Conservation (phyloP, 1,140 invertebrate species). For the Gonatopus flavifemur region DNA sequence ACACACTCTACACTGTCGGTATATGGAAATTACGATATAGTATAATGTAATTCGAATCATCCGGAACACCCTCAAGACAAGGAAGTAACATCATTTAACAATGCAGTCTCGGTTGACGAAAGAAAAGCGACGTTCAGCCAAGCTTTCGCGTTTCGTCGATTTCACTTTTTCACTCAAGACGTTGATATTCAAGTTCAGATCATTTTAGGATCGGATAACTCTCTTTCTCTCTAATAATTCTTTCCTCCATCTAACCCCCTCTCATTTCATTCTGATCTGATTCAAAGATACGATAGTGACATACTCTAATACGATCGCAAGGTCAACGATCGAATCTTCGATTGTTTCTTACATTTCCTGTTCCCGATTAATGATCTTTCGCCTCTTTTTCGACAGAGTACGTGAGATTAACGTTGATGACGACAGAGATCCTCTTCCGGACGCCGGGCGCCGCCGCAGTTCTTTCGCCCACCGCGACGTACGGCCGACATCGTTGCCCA, state of each 20-base stretch:
- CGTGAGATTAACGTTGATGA: too few relatives aligned
- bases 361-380: too few relatives aligned
- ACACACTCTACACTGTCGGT: too few relatives aligned
- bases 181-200: too few relatives aligned
- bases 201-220: too few relatives aligned
- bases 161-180: constrained; percentile 11
- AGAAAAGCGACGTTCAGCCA: constrained; percentile 55
- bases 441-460: constrained; percentile 54
- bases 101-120: constrained; percentile 55
- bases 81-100: constrained; percentile 38
- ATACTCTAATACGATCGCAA: constrained; percentile 27
- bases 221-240: too few relatives aligned
- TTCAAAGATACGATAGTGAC: too few relatives aligned
- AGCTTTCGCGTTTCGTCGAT: constrained; percentile 30
- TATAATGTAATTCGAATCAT: background rate
- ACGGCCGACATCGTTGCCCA: constrained; percentile 55
- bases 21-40: too few relatives aligned
- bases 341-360: constrained; percentile 10
- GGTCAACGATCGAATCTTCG: constrained; percentile 19
- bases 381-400: constrained; percentile 11
- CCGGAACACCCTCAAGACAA: constrained; percentile 38
- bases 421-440: constrained; percentile 34
- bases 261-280: too few relatives aligned
- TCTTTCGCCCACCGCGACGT: constrained; percentile 59
- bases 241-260: too few relatives aligned